Base-by-base conservation (phyloP, 2,113 vertebrate genomes). In the Chinchilla lanigera region DNA sequence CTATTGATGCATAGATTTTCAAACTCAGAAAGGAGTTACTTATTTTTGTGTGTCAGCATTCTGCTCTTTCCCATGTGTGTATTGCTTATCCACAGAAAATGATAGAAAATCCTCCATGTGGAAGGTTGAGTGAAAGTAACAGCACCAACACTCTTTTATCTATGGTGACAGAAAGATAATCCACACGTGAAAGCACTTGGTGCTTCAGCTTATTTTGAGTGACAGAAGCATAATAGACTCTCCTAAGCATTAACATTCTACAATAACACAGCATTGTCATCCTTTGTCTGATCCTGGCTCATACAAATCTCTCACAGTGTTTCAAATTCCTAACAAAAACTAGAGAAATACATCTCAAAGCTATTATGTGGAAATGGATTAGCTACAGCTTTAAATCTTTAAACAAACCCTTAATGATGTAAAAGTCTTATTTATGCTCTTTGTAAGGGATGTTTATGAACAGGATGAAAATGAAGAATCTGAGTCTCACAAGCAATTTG, bases 151-250 rank as follows among this genome's bases (percentile, higher is more conserved):
- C 97, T 98, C 98, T 99, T 98, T 99, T 99, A 98, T 99, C 98
- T 98, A 88, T 94, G 67, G 96, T 94, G 98, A 98, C 96, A 97
- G 98, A 99, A 98, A 98, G 98, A 98, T 99, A 99, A 99, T 99
- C 99, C 98, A 95, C 98, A 98, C 97, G 98, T 98, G 98, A 98
- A 99, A 99, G 98, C 98, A 98, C 98, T 98, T 98, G 98, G 98
- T 98, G 98, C 98, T 98, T 98, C 95, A 98, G 97, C 98, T 99
- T 99, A 99, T 98, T 97, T 97, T 97, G 97, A 99, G 97, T 99
- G 99, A 99, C 98, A 99, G 99, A 96, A 91, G 73, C 97, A 99
- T 98, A 99, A 99, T 99, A 98, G 98, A 98, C 98, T 98, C 98
- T 98, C 98, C 96, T 97, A 94, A 98, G 98, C 89, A 75, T 98